Evolutionary conservation across 1,140 invertebrate species (phyloP).

Genomic region (Drosophila ambigua): DNA sequence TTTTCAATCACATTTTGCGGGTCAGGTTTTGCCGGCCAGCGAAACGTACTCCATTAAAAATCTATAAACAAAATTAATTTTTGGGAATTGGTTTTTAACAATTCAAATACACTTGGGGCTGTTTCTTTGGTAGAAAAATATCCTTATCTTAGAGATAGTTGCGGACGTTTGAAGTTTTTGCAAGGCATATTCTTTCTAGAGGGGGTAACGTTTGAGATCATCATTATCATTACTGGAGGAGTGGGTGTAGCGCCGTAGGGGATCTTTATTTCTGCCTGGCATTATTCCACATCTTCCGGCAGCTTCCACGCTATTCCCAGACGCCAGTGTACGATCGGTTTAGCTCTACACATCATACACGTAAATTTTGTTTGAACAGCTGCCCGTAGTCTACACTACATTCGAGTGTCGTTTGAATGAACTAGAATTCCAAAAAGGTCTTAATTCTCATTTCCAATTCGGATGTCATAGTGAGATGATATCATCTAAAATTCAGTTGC

Average conservation of each 20-base stretch:
- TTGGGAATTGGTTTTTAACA: constrained; percentile 1
- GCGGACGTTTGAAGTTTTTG: not conserved
- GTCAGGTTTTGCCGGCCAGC: constrained; percentile 11
- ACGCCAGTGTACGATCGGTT: constrained; percentile 14
- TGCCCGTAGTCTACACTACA: constrained; percentile 11
- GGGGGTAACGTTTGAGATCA: too few species aligned
- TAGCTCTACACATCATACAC: constrained; percentile 6
- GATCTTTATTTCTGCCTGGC: too few species aligned
- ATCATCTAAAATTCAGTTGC: not conserved
- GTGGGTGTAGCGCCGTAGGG: too few species aligned
- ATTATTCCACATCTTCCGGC: not conserved
- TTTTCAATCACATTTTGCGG: constrained; percentile 19
- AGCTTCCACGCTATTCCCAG: constrained; percentile 7
- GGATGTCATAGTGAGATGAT: constrained; percentile 29
- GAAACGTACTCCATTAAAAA: constrained; percentile 13
- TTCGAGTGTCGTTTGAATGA: not conserved
- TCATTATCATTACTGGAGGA: too few species aligned
- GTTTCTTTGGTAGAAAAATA: not conserved
- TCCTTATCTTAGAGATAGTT: not conserved
- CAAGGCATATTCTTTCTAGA: too few species aligned
- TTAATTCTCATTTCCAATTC: constrained; percentile 21
- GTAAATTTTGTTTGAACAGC: constrained; percentile 31
- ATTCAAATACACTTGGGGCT: not conserved
- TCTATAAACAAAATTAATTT: constrained; percentile 1
- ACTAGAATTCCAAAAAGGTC: not conserved